Evolutionary conservation across 2,797 vertebrate genomes (phyloP), one percentile per base, ranked within the genome.

Genomic region (Diceros bicornis): DNA sequence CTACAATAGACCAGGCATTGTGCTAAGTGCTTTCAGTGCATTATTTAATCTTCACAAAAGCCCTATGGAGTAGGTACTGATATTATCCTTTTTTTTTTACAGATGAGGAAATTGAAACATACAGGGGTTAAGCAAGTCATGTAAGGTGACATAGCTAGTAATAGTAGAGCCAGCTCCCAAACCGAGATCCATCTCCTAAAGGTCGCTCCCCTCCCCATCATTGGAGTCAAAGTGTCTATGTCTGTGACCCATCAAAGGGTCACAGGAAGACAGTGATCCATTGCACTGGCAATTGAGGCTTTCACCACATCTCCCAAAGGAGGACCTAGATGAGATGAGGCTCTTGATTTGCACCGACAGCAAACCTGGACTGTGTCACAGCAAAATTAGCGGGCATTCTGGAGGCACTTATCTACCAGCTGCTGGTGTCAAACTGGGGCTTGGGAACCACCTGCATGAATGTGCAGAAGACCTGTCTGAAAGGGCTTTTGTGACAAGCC

Each of bases 11-110:
- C 27, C 25, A 82, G 8, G 6, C 57, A 14, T 89, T 93, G 52
- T 81, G 44, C 32, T 77, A 71, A 74, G 41, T 81, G 47, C 78
- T 89, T 78, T 96, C 55, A 62, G 6, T 68, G 52, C 61, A 91
- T 88, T 93, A 87, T 93, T 92, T 81, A 81, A 83, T 97, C 25
- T 37, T 66, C 27, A 72, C 23, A 91, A 89, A 79, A 82, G 25
- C 16, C 29, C 86, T 94, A 32, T 57, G 17, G 64, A 71, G 37
- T 88, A 91, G 41, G 16, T 85, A 52, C 59, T 82, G 61, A 91
- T 93, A 89, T 52, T 82, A 55, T 79, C 47, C 41, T 91, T 89
- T 88, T 91, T 89, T 88, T 95, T 57, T 68, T 52, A 55, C 20
- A 77, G 18, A 20, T 59, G 27, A 93, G 79, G 34, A 90, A 90